Conservation (phyloP, 2,797 vertebrate genomes). For the Enteromius radiatus region DNA sequence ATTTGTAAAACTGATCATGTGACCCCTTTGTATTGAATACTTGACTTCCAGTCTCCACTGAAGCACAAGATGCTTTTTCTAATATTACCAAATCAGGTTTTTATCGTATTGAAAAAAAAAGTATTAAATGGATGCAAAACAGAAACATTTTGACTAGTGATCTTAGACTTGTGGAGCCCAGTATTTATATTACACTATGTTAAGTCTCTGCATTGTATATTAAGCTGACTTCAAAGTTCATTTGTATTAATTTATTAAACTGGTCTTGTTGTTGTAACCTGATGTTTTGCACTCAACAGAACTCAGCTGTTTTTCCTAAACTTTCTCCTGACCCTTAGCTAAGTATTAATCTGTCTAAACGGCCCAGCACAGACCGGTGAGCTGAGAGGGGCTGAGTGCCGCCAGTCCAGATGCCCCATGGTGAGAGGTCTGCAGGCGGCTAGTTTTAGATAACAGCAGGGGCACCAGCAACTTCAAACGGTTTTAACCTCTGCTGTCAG, state of each 20-base stretch:
- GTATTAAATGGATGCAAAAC: not conserved
- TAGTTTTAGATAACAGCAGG: conserved; percentile 60
- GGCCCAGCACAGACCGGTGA: conserved; percentile 33
- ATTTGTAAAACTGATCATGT: no score
- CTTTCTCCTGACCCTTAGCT: conserved; percentile 47
- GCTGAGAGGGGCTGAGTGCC: conserved; percentile 49
- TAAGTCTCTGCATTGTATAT: not conserved
- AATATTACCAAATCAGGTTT: not conserved
- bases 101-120: not conserved
- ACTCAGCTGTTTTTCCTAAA: conserved; percentile 23
- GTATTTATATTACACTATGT: not conserved
- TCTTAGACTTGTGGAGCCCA: not conserved
- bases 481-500: conserved; percentile 46
- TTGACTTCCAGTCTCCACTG: not conserved
- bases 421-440: conserved; percentile 54
- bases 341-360: conserved; percentile 54
- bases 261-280: conserved; percentile 44
- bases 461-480: conserved; percentile 54
- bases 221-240: conserved; percentile 30
- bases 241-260: conserved; percentile 28
- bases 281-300: conserved; percentile 28
- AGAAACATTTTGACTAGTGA: not conserved
- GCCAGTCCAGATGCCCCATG: conserved; percentile 61
- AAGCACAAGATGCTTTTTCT: not conserved
- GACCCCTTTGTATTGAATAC: not conserved